Percentiles rank a stretch among this genome's conserved stretches.
Evolutionary conservation across 1,140 invertebrate genomes (phyloP).

Genomic region (Leptinotarsa defecta): DNA sequence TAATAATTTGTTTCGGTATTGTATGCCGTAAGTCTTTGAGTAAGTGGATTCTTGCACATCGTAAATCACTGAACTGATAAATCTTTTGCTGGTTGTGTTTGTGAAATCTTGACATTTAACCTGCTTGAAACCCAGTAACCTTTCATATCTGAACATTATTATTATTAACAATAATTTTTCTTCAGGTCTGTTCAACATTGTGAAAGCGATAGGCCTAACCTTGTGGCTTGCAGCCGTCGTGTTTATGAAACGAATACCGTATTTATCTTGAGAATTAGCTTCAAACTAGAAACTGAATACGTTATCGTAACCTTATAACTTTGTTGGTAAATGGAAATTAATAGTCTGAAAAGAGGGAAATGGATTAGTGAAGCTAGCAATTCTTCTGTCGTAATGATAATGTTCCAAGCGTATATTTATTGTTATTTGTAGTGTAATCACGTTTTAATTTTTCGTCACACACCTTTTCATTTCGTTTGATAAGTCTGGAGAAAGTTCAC

Average conservation of each 20-base stretch:
- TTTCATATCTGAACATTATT: not conserved
- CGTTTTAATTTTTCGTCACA: no score
- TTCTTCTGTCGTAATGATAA: not conserved
- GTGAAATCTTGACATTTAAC: slow-evolving; percentile 8
- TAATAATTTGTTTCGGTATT: not conserved
- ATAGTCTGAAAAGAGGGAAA: not conserved
- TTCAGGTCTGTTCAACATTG: not conserved
- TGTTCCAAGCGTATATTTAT: no score
- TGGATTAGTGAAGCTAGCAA: not conserved
- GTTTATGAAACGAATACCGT: not conserved
- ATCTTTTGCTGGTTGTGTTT: not conserved
- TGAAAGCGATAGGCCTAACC: not conserved
- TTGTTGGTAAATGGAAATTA: not conserved
- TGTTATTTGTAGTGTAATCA: no score
- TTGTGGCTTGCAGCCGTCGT: not conserved
- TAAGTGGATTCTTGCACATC: not conserved
- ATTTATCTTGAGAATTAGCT: not conserved
- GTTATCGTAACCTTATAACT: not conserved
- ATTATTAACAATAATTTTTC: slow-evolving; percentile 4
- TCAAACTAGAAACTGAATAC: not conserved
- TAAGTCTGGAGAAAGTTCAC: no score
- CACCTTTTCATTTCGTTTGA: no score
- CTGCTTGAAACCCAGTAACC: not conserved
- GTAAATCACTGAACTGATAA: slow-evolving; percentile 6
- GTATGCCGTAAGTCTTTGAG: not conserved